Evolutionary conservation across 2,797 vertebrate species (phyloP).

Genomic region (Hapalemur alaotrensis): DNA sequence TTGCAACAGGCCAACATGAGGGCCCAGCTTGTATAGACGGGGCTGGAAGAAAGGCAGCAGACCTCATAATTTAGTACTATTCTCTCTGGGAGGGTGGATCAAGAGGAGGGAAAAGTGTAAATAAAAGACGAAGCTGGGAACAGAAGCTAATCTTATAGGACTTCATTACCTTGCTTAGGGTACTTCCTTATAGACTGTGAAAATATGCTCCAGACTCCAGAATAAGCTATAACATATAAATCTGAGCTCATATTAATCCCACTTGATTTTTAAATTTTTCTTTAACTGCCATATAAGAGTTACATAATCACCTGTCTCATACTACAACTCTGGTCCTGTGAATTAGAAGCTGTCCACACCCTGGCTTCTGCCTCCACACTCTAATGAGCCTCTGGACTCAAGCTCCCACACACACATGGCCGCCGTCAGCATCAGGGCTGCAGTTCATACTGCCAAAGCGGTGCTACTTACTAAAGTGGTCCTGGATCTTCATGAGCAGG

Average conservation of each 20-base stretch:
- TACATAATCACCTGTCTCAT: background rate
- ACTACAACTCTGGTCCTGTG: background rate
- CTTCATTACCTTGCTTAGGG: background rate
- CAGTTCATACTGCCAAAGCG: fast-evolving
- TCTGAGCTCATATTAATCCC: background rate
- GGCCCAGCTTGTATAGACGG: background rate
- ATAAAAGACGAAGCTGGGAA: background rate
- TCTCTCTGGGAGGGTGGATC: background rate
- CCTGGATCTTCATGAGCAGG: conserved; percentile 79
- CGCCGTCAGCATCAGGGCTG: fast-evolving
- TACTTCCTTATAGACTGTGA: background rate
- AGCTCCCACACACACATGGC: fast-evolving
- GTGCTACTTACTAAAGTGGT: conserved; percentile 84
- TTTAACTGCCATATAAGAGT: background rate
- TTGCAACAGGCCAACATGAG: background rate
- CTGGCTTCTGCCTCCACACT: background rate
- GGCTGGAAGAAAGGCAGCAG: background rate
- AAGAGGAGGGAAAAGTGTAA: background rate
- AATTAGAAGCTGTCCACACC: background rate
- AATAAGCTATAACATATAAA: background rate
- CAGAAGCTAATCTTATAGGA: background rate
- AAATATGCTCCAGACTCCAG: background rate
- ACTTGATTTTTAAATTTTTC: background rate
- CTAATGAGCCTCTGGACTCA: fast-evolving
- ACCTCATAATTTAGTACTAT: background rate